A percentile compares a stretch with the other conserved stretches of the same genome.
These are phyloP conservation scores for Conops quadrifasciatus DNA, from an alignment of 2,888 invertebrate genomes.

Conservation along the genomic window DNA sequence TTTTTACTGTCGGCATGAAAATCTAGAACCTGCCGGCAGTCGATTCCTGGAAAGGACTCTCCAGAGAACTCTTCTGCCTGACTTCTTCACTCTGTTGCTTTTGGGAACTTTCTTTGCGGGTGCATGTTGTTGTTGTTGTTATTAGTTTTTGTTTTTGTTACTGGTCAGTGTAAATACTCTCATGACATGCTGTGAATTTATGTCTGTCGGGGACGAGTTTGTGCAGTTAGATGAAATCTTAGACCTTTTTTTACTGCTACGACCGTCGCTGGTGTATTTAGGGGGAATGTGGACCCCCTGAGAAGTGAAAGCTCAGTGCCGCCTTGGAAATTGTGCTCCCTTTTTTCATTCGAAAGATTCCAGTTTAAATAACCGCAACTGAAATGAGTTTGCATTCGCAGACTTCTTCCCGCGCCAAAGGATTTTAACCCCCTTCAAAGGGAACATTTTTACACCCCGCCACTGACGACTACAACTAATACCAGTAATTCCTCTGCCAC, in stretches of 20 bases:
- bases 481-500: too few species aligned
- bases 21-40: conserved; percentile 36
- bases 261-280: too few species aligned
- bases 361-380: too few species aligned
- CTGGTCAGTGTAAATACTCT: conserved; percentile 26
- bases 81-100: conserved; percentile 35
- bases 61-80: conserved; percentile 35
- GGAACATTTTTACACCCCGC: too few species aligned
- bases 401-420: too few species aligned
- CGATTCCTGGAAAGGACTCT: conserved; percentile 44
- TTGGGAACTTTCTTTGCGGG: not conserved
- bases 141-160: conserved; percentile 6
- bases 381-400: too few species aligned
- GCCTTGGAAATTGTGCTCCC: too few species aligned
- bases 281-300: too few species aligned
- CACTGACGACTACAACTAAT: too few species aligned
- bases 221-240: conserved; percentile 11
- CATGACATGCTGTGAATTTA: conserved; percentile 24
- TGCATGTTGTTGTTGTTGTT: conserved; percentile 5
- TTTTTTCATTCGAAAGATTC: too few species aligned
- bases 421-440: too few species aligned
- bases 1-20: conserved; percentile 29
- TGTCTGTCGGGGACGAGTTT: conserved; percentile 6
- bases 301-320: too few species aligned
- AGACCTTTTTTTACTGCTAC: not conserved